These are phyloP conservation scores for Saccostrea glomerata DNA, from an alignment of 1,140 invertebrate genomes.

Conservation along the genomic window DNA sequence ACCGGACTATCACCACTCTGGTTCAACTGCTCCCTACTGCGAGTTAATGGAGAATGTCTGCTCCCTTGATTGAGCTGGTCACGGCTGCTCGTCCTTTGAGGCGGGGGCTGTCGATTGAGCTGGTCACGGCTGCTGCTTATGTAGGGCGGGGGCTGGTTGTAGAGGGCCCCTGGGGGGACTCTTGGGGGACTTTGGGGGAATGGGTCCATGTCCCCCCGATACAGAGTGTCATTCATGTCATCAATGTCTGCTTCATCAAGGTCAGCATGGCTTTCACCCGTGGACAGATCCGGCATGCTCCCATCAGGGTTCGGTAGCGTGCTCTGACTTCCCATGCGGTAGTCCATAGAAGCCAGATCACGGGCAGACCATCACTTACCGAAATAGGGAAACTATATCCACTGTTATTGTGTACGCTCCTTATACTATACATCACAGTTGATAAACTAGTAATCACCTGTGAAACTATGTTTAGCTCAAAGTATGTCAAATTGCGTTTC, in stretches of 20 bases:
- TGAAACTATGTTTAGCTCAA: too few relatives aligned
- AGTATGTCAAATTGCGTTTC: too few relatives aligned
- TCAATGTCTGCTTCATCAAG: not conserved
- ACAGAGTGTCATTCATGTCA: slow-evolving; percentile 21
- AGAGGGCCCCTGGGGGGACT: not conserved
- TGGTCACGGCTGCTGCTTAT: not conserved
- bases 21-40: not conserved
- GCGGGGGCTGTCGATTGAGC: not conserved
- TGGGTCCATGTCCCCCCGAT: slow-evolving; percentile 6
- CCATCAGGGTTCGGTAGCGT: slow-evolving; percentile 22
- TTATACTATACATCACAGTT: too few relatives aligned
- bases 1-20: not conserved
- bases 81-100: not conserved
- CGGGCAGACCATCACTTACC: slow-evolving; percentile 10
- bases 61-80: not conserved
- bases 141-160: not conserved
- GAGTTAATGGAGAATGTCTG: not conserved
- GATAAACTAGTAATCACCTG: too few relatives aligned
- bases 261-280: not conserved
- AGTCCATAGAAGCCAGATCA: slow-evolving; percentile 29
- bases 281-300: slow-evolving; percentile 33
- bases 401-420: too few relatives aligned
- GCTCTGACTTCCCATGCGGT: slow-evolving; percentile 27
- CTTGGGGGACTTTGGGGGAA: not conserved
- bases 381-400: slow-evolving; percentile 9